Percentiles rank a stretch among this genome's conserved stretches.
Conservation (phyloP, 1,140 invertebrate species). For the Temnothorax nylanderi region DNA sequence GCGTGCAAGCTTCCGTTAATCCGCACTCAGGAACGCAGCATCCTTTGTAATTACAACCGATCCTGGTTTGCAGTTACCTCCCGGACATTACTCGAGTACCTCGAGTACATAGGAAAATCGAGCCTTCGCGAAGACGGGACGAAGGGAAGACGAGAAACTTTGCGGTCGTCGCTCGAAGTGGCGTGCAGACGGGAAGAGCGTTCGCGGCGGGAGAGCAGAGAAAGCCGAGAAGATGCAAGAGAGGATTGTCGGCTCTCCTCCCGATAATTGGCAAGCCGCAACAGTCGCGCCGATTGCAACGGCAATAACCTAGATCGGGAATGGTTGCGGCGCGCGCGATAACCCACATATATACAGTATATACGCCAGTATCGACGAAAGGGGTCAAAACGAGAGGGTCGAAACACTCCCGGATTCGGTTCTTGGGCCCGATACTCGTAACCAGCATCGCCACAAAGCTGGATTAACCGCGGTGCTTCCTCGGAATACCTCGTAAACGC, state of each 20-base stretch:
- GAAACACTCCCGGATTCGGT: slow-evolving; percentile 54
- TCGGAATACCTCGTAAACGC: slow-evolving; percentile 64
- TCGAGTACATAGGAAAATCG: slow-evolving; percentile 47
- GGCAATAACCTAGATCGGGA: slow-evolving; percentile 74
- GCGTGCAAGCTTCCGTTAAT: slow-evolving; percentile 27
- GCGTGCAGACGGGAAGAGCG: background rate
- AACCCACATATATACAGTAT: slow-evolving; percentile 57
- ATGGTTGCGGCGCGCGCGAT: slow-evolving; percentile 60
- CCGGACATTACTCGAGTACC: background rate
- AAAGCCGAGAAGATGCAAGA: slow-evolving; percentile 34
- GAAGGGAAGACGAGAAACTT: slow-evolving; percentile 31
- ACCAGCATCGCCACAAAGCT: slow-evolving; percentile 61
- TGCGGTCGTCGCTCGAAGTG: slow-evolving; percentile 37
- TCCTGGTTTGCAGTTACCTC: slow-evolving; percentile 53
- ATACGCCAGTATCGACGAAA: slow-evolving; percentile 13
- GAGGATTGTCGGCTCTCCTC: background rate
- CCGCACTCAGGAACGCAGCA: background rate
- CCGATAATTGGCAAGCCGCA: slow-evolving; percentile 73
- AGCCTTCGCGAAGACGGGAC: background rate
- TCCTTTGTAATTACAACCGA: slow-evolving; percentile 62
- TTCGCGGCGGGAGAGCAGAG: slow-evolving; percentile 19
- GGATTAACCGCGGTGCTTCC: slow-evolving; percentile 71
- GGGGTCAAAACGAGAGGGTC: slow-evolving; percentile 60
- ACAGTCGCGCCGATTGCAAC: slow-evolving; percentile 71
- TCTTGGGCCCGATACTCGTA: slow-evolving; percentile 42